phyloP scores from a whole-genome alignment of 2,797 vertebrate species.

The Gadopsis marmoratus region DNA sequence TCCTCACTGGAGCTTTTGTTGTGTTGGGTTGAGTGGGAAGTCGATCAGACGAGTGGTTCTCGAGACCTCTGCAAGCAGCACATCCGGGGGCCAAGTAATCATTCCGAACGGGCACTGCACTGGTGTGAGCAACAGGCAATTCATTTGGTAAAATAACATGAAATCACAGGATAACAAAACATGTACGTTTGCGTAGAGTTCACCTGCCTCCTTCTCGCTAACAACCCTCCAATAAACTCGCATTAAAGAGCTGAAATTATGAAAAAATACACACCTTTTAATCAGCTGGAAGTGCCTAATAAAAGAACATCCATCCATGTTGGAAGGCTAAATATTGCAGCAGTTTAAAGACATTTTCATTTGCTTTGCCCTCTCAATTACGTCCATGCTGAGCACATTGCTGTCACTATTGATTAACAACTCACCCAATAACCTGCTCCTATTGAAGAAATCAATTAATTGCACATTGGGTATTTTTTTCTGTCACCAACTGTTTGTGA shows the following conservation, averaged over 20 bases:
- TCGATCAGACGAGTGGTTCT: no score
- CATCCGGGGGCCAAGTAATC: no score
- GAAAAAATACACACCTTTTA: background rate
- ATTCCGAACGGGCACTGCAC: no score
- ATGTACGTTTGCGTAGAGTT: background rate
- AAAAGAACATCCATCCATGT: background rate
- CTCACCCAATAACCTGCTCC: constrained; percentile 39
- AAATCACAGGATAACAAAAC: background rate
- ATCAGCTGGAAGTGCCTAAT: constrained; percentile 13
- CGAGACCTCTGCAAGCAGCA: no score
- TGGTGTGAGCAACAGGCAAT: no score
- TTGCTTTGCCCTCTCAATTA: constrained; percentile 57
- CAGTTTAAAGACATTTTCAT: constrained; percentile 39
- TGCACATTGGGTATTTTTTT: constrained; percentile 57
- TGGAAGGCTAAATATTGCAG: constrained; percentile 29
- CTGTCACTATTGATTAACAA: constrained; percentile 71
- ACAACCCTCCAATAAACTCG: background rate
- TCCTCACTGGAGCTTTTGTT: constrained; percentile 41
- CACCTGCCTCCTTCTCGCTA: background rate
- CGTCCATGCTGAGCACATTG: constrained; percentile 60
- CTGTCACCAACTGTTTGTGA: constrained; percentile 65
- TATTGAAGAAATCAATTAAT: constrained; percentile 64
- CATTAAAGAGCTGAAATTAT: background rate
- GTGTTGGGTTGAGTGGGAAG: no score
- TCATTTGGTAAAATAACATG: background rate